These are phyloP conservation scores for Zaprionus camerounensis DNA, from an alignment of 1,140 invertebrate genomes.

Conservation along the genomic window DNA sequence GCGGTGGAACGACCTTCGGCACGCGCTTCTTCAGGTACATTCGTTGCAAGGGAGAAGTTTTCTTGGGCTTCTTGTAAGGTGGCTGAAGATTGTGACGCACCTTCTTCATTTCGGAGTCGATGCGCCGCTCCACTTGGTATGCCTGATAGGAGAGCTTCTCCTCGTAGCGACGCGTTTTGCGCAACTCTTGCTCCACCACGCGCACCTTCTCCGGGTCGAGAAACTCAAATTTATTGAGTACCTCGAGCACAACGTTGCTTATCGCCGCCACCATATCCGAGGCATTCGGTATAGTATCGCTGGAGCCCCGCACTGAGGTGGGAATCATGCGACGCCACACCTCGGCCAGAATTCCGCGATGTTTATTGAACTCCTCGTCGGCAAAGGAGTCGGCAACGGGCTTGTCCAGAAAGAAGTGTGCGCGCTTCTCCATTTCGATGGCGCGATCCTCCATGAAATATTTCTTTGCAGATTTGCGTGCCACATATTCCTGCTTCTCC, in stretches of 20 bases:
- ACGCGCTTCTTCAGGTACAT: conserved; percentile 54
- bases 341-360: conserved; percentile 63
- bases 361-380: conserved; percentile 60
- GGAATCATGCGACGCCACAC: conserved; percentile 74
- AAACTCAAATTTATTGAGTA: conserved; percentile 67
- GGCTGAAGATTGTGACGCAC: conserved; percentile 75
- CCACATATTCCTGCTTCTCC: conserved; percentile 75
- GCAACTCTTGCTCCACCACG: conserved; percentile 48
- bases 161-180: conserved; percentile 56
- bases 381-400: conserved; percentile 61
- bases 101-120: conserved; percentile 76
- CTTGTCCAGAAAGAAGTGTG: conserved; percentile 41
- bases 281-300: conserved; percentile 53
- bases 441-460: conserved; percentile 80
- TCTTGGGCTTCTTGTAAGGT: conserved; percentile 63
- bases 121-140: conserved; percentile 71
- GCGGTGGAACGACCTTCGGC: conserved; percentile 25
- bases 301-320: conserved; percentile 58
- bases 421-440: conserved; percentile 57
- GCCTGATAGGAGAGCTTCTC: conserved; percentile 71
- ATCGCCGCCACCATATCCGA: conserved; percentile 77
- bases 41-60: conserved; percentile 59
- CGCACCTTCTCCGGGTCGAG: conserved; percentile 62
- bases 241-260: conserved; percentile 65
- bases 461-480: conserved; percentile 74